These are phyloP conservation scores for Maconellicoccus hirsutus DNA, from an alignment of 1,140 invertebrate genomes.

Conservation along the genomic window DNA sequence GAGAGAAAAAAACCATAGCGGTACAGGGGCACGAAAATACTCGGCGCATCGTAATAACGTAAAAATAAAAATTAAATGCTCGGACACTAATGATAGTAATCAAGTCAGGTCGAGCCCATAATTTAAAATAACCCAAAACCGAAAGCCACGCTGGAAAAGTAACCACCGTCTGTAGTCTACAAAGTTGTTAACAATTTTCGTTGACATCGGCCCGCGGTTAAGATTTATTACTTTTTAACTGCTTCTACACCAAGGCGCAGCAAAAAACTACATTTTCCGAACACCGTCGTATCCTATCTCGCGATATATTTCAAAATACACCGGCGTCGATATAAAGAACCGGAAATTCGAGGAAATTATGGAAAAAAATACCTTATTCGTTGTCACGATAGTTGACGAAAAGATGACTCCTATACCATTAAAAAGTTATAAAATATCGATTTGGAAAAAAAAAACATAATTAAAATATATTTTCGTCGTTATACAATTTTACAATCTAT, in stretches of 20 bases:
- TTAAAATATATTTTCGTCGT: too few relatives aligned
- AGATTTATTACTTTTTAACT: conserved; percentile 23
- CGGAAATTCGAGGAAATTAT: too few relatives aligned
- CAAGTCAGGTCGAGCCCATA: conserved; percentile 15
- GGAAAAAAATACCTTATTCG: too few relatives aligned
- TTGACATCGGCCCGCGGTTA: conserved; percentile 19
- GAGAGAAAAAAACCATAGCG: background rate
- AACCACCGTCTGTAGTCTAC: conserved; percentile 14
- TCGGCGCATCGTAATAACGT: conserved; percentile 12
- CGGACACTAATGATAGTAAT: conserved; percentile 22
- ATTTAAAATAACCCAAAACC: conserved; percentile 20
- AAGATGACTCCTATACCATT: too few relatives aligned
- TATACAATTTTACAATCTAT: too few relatives aligned
- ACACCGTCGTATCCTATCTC: too few relatives aligned
- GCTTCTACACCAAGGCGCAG: background rate
- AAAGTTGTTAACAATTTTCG: conserved; percentile 21
- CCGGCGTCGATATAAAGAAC: too few relatives aligned
- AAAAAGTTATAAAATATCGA: too few relatives aligned
- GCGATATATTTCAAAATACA: too few relatives aligned
- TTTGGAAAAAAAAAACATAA: too few relatives aligned
- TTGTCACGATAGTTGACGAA: too few relatives aligned
- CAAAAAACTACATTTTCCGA: too few relatives aligned
- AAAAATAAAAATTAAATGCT: conserved; percentile 21
- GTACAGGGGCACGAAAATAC: background rate
- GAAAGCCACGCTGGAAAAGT: background rate